Conservation (phyloP, 2,888 invertebrate genomes). For the Gymnocheta viridis region DNA sequence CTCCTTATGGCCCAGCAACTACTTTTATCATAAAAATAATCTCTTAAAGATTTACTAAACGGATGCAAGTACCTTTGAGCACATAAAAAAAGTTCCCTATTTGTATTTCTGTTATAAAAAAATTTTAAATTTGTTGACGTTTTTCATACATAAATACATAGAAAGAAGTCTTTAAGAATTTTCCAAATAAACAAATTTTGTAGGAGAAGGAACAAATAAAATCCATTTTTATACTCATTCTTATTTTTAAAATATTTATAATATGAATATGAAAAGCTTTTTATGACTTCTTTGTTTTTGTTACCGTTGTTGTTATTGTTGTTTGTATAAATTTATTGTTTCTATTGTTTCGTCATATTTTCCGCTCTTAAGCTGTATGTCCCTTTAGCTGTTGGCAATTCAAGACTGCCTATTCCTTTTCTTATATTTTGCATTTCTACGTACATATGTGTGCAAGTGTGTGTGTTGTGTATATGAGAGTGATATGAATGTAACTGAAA, state of each 20-base stretch:
- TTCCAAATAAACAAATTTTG: neutral
- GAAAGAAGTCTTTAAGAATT: neutral
- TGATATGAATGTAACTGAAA: slow-evolving; percentile 47
- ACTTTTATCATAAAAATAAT: neutral
- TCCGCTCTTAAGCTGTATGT: slow-evolving; percentile 46
- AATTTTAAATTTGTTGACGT: neutral
- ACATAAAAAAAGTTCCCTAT: neutral
- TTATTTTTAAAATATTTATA: slow-evolving; percentile 41
- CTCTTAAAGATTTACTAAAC: neutral
- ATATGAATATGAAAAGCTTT: slow-evolving; percentile 45
- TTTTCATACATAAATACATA: neutral
- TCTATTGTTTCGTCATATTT: slow-evolving; percentile 63
- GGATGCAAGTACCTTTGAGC: slow-evolving; percentile 7
- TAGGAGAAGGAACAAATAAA: neutral
- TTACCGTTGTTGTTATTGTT: slow-evolving; percentile 14
- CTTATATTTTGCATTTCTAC: neutral
- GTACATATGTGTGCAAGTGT: neutral
- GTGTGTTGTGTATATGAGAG: neutral
- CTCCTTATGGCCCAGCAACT: neutral
- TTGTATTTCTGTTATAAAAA: neutral
- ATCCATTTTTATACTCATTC: slow-evolving; percentile 20
- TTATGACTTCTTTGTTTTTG: slow-evolving; percentile 41
- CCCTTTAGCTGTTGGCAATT: slow-evolving; percentile 64
- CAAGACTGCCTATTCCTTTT: slow-evolving; percentile 33
- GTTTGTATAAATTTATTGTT: slow-evolving; percentile 43